phyloP scores from a whole-genome alignment of 2,113 vertebrate species.

The Euleptes europaea region DNA sequence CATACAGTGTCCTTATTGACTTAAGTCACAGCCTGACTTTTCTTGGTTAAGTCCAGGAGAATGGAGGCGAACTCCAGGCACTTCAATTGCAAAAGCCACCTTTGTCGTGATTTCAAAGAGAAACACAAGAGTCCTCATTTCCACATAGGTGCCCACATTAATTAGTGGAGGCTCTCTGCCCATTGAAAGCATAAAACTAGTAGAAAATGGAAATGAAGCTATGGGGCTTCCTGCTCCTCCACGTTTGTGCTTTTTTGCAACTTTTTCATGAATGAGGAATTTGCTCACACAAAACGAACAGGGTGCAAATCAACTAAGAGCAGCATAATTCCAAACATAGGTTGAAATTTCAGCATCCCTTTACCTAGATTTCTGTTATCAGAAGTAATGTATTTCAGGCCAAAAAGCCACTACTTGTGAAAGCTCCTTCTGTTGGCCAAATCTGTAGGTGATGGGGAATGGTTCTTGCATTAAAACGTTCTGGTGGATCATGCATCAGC shows the following conservation, averaged over 20 bases:
- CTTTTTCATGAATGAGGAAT: background rate
- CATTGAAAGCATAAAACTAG: background rate
- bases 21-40: no score
- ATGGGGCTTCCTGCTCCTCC: background rate
- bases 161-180: background rate
- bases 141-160: background rate
- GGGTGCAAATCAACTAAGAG: no score
- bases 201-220: background rate
- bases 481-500: background rate
- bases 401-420: no score
- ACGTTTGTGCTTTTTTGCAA: background rate
- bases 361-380: background rate
- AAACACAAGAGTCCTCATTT: background rate
- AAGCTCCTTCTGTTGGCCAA: background rate
- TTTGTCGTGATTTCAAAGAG: no score
- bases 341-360: no score
- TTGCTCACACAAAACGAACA: no score
- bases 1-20: conserved; percentile 65
- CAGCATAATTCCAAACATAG: no score
- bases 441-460: background rate
- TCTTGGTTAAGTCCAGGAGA: no score
- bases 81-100: no score
- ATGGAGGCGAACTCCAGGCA: no score
- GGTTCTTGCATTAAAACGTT: background rate
- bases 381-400: background rate